Conservation (phyloP, 1,140 invertebrate genomes). For the Bombus vancouverensis region DNA sequence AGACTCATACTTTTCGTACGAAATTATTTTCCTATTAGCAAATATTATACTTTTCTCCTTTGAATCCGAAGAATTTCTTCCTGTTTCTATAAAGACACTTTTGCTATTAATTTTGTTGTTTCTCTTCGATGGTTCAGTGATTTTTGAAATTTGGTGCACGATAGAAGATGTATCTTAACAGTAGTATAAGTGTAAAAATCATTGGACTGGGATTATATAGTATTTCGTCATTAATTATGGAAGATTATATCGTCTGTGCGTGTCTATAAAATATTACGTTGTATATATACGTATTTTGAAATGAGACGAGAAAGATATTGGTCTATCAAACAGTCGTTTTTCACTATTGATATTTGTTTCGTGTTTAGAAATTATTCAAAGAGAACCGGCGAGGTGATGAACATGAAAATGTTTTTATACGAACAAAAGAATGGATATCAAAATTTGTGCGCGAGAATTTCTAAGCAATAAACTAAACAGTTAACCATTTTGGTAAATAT, state of each 20-base stretch:
- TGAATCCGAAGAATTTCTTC: not conserved
- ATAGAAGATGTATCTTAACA: not conserved
- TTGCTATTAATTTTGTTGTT: not conserved
- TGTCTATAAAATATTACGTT: not conserved
- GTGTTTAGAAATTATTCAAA: not conserved
- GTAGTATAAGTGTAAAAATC: not conserved
- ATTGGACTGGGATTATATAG: not conserved
- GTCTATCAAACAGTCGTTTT: not conserved
- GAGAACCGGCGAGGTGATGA: rapidly evolving
- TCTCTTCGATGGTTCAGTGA: rapidly evolving
- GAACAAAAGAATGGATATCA: not conserved
- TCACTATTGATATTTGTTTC: not conserved
- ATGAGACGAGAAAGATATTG: not conserved
- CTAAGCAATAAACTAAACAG: not conserved
- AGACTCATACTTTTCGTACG: not conserved
- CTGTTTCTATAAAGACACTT: not conserved
- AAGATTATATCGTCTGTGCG: not conserved
- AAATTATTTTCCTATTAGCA: not conserved
- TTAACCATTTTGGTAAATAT: not conserved
- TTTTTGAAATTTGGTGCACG: not conserved
- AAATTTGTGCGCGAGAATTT: not conserved
- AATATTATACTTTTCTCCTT: not conserved
- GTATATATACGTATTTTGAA: not conserved
- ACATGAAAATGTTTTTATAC: not conserved
- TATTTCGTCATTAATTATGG: not conserved